These are phyloP conservation scores for Pristionchus mayeri DNA, from an alignment of 2,888 invertebrate genomes.

Conservation along the genomic window DNA sequence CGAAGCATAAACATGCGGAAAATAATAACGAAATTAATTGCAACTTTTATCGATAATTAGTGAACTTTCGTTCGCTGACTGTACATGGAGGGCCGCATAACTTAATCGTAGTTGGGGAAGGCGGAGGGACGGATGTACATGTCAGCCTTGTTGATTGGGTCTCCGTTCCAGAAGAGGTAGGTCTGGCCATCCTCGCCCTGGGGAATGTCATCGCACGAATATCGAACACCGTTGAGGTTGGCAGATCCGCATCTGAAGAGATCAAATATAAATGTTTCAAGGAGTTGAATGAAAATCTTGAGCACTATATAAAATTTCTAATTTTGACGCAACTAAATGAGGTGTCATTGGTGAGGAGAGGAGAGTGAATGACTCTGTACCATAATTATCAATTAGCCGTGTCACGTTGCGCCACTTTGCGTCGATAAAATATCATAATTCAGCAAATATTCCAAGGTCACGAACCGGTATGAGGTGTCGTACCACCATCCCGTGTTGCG, in stretches of 20 bases:
- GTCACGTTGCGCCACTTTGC: no score
- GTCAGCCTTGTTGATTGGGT: conserved; percentile 59
- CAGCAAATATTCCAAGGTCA: no score
- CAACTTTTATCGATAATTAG: not conserved
- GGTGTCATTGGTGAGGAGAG: not conserved
- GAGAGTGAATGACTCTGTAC: no score
- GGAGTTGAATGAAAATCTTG: not conserved
- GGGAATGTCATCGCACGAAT: conserved; percentile 60
- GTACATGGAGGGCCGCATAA: not conserved
- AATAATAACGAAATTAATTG: no score
- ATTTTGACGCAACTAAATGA: no score
- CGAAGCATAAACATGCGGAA: no score
- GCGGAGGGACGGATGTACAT: conserved; percentile 61
- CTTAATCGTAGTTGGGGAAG: conserved; percentile 59
- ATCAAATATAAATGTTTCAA: not conserved
- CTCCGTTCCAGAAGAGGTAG: conserved; percentile 64
- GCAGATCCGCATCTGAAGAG: conserved; percentile 61
- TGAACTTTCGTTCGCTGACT: not conserved
- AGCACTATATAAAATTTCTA: not conserved
- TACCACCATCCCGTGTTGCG: conserved; percentile 70
- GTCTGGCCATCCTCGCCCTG: conserved; percentile 53
- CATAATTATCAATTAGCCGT: no score
- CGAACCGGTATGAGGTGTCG: conserved; percentile 50
- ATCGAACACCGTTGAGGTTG: conserved; percentile 67
- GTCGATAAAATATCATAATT: no score